These are phyloP conservation scores for Macrosiphum euphorbiae DNA, from an alignment of 2,888 invertebrate genomes.

Conservation along the genomic window DNA sequence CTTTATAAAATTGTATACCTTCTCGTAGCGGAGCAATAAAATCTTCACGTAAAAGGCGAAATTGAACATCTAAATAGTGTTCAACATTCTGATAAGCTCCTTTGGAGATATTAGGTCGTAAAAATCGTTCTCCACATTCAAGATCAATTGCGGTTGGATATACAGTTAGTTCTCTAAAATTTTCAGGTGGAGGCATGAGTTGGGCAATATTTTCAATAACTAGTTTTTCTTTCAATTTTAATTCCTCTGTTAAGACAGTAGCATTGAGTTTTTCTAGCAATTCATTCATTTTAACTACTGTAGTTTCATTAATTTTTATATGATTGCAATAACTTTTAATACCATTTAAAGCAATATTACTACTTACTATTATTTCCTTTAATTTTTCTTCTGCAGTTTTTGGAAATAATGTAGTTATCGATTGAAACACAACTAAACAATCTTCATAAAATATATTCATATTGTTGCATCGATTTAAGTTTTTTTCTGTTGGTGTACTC, in stretches of 20 bases:
- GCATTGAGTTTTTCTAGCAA: conserved; percentile 61
- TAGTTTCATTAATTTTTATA: conserved; percentile 59
- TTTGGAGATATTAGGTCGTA: conserved; percentile 75
- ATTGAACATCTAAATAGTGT: conserved; percentile 86
- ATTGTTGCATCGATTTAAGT: conserved; percentile 66
- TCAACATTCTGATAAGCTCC: conserved; percentile 78
- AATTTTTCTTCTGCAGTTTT: conserved; percentile 69
- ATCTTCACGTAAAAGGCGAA: conserved; percentile 84
- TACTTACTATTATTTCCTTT: conserved; percentile 68
- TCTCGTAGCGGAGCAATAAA: conserved; percentile 81
- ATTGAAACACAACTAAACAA: conserved; percentile 68
- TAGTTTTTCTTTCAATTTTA: conserved; percentile 50
- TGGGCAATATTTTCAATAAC: conserved; percentile 71
- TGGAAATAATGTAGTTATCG: conserved; percentile 70
- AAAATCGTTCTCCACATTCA: conserved; percentile 71
- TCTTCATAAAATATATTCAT: conserved; percentile 68
- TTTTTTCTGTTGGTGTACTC: conserved; percentile 66
- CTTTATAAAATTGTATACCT: conserved; percentile 71
- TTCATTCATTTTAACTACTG: conserved; percentile 52
- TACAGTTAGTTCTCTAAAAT: conserved; percentile 74
- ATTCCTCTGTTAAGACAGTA: conserved; percentile 60
- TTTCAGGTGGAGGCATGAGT: conserved; percentile 70
- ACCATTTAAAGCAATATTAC: conserved; percentile 67
- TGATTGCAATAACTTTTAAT: conserved; percentile 66
- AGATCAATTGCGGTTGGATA: conserved; percentile 73